phyloP scores from a whole-genome alignment of 2,113 vertebrate species.

The Picathartes gymnocephalus region DNA sequence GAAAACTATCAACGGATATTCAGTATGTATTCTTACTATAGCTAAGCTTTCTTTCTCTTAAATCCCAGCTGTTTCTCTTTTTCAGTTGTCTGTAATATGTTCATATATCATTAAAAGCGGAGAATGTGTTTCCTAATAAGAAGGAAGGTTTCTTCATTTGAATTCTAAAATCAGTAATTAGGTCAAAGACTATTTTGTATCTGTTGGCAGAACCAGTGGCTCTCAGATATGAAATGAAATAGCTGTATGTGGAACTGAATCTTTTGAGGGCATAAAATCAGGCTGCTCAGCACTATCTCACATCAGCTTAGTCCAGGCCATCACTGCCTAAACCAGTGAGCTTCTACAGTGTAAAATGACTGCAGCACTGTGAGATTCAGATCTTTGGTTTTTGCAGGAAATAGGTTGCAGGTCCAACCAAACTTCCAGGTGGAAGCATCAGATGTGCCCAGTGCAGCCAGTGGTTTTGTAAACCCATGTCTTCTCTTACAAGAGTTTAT shows the following conservation, averaged over 20 bases:
- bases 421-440: neutral
- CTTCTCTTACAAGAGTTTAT: neutral
- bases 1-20: neutral
- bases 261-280: neutral
- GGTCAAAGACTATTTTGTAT: neutral
- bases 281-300: neutral
- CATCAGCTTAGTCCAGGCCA: neutral
- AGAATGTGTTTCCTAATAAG: neutral
- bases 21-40: neutral
- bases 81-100: neutral
- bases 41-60: neutral
- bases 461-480: neutral
- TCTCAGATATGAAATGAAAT: neutral
- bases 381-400: neutral
- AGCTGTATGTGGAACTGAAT: neutral
- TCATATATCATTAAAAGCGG: neutral
- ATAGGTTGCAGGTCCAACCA: neutral
- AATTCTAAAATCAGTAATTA: slow-evolving; percentile 5
- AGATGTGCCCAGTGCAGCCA: neutral
- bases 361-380: neutral
- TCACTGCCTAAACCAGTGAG: neutral
- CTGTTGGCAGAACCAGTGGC: neutral
- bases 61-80: neutral
- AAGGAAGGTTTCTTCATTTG: neutral
- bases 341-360: neutral